These are phyloP conservation scores for Clusia tigrina DNA, from an alignment of 2,888 invertebrate genomes.

Conservation along the genomic window DNA sequence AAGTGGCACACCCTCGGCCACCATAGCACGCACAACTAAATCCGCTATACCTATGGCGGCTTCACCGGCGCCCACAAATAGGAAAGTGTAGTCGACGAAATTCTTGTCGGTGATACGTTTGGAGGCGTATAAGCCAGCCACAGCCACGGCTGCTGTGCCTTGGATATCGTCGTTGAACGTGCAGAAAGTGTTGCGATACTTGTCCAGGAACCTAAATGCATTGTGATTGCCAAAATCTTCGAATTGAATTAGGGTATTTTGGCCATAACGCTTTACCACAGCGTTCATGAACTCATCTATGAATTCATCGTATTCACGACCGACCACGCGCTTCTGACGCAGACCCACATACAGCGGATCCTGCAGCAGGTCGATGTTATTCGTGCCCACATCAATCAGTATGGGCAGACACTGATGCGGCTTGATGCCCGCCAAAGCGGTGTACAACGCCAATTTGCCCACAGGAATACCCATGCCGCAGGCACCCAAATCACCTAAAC, in stretches of 20 bases:
- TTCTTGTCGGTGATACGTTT: slow-evolving; percentile 69
- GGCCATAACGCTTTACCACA: slow-evolving; percentile 85
- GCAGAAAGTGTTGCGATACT: slow-evolving; percentile 90
- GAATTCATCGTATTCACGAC: slow-evolving; percentile 88
- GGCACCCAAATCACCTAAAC: slow-evolving; percentile 95
- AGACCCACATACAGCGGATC: slow-evolving; percentile 96
- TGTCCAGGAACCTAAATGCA: slow-evolving; percentile 92
- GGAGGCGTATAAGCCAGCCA: slow-evolving; percentile 79
- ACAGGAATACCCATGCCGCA: slow-evolving; percentile 98
- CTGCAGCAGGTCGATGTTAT: slow-evolving; percentile 86
- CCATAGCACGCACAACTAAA: slow-evolving; percentile 88
- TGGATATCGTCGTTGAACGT: slow-evolving; percentile 99
- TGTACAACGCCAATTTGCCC: slow-evolving; percentile 94
- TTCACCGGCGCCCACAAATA: slow-evolving; percentile 93
- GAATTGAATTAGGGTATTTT: slow-evolving; percentile 86
- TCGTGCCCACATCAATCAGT: slow-evolving; percentile 92
- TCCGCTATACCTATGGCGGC: slow-evolving; percentile 94
- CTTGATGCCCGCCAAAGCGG: slow-evolving; percentile 95
- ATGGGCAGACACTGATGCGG: slow-evolving; percentile 95
- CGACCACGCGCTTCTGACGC: slow-evolving; percentile 83
- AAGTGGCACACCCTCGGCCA: slow-evolving; percentile 70
- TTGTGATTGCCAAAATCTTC: slow-evolving; percentile 98
- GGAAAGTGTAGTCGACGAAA: slow-evolving; percentile 84
- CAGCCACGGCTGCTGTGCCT: slow-evolving; percentile 95
- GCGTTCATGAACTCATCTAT: slow-evolving; percentile 98